phyloP scores from a whole-genome alignment of 2,113 vertebrate species.

The Anguilla japonica region DNA sequence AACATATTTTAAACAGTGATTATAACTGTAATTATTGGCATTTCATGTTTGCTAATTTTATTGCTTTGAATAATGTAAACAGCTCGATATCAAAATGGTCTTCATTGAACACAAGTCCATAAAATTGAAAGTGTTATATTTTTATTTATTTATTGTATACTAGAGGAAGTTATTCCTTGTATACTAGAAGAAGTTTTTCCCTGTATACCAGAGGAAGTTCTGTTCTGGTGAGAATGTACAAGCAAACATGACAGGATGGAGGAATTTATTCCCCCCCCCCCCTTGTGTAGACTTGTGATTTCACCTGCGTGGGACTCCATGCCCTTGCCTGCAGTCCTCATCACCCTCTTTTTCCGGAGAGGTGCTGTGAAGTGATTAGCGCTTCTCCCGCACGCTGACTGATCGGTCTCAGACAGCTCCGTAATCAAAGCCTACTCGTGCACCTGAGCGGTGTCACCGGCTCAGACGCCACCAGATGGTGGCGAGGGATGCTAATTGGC shows the following conservation, averaged over 20 bases:
- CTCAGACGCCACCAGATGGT: conserved; percentile 29
- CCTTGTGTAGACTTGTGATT: conserved; percentile 33
- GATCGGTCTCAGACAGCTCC: conserved; percentile 12
- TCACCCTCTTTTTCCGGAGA: conserved; percentile 22
- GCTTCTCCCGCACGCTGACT: conserved; percentile 7
- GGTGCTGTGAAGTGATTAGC: conserved; percentile 39
- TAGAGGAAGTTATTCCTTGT: neutral
- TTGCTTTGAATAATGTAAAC: neutral
- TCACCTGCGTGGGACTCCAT: conserved; percentile 24
- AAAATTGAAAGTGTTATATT: neutral
- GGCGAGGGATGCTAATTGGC: conserved; percentile 46
- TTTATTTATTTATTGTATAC: neutral
- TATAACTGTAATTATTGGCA: neutral
- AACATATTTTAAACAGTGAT: neutral
- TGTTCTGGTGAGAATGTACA: conserved; percentile 21
- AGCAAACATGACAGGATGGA: conserved; percentile 25
- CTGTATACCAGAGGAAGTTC: neutral
- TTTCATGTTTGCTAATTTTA: neutral
- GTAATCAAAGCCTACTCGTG: conserved; percentile 12
- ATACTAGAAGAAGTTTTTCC: neutral
- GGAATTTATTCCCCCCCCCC: conserved; percentile 1
- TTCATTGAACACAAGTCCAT: neutral
- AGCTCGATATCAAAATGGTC: neutral
- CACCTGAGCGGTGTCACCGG: conserved; percentile 22
- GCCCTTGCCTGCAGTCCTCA: conserved; percentile 1